A percentile compares a stretch with the other conserved stretches of the same genome.
Conservation (phyloP, 2,113 vertebrate genomes). For the Brienomyrus brachyistius region DNA sequence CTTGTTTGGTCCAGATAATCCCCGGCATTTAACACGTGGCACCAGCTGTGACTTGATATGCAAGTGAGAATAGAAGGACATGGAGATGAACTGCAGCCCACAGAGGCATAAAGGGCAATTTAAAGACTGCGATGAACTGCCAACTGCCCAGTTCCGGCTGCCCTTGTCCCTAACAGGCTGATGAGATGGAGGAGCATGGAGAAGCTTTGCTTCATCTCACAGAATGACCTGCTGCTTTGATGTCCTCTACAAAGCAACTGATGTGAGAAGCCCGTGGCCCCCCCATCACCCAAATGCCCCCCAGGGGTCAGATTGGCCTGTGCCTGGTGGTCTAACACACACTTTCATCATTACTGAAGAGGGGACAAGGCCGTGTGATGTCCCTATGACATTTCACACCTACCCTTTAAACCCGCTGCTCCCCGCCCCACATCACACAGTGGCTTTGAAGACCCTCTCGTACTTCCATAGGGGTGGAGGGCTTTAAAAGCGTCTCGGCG, state of each 20-base stretch:
- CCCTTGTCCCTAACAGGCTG: background rate
- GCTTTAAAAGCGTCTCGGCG: slow-evolving; percentile 35
- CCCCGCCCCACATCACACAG: slow-evolving; percentile 46
- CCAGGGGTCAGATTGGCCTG: background rate
- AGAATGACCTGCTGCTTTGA: background rate
- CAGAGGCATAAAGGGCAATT: background rate
- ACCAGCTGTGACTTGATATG: background rate
- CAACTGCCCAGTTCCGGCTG: background rate
- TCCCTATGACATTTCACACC: slow-evolving; percentile 56
- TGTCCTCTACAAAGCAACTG: background rate
- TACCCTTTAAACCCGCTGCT: slow-evolving; percentile 37
- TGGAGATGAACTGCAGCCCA: background rate
- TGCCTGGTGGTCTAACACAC: background rate
- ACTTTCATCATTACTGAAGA: slow-evolving; percentile 27
- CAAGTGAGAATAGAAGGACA: background rate
- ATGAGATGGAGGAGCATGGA: too few species aligned
- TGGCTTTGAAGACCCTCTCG: slow-evolving; percentile 47
- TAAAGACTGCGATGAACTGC: background rate
- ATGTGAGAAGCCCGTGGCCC: background rate
- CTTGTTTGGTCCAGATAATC: background rate
- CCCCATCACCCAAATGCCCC: background rate
- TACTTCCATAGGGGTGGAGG: background rate
- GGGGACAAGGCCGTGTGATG: slow-evolving; percentile 41
- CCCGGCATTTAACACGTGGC: background rate
- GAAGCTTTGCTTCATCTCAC: background rate